These are phyloP conservation scores for Dendroctonus valens DNA, from an alignment of 1,140 invertebrate genomes.

Conservation along the genomic window DNA sequence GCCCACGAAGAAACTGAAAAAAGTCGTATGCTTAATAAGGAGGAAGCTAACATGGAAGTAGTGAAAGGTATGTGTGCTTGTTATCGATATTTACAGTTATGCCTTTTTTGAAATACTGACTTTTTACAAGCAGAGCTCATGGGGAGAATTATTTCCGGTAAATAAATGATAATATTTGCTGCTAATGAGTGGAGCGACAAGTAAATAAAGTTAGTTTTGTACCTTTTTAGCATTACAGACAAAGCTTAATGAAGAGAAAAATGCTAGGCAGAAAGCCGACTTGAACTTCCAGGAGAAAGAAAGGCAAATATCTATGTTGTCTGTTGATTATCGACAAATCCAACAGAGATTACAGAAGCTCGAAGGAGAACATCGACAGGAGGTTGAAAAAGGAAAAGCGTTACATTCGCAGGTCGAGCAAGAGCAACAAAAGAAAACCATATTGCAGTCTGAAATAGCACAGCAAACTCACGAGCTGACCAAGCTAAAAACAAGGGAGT, in stretches of 20 bases:
- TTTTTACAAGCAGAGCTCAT: constrained; percentile 42
- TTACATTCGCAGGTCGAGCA: constrained; percentile 84
- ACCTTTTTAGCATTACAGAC: constrained; percentile 71
- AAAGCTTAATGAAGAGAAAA: constrained; percentile 89
- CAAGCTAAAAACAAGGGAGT: constrained; percentile 71
- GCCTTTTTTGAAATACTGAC: constrained; percentile 1
- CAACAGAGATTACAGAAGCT: constrained; percentile 86
- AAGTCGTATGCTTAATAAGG: constrained; percentile 78
- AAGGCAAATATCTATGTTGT: constrained; percentile 89
- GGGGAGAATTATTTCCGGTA: constrained; percentile 41
- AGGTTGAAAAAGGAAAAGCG: constrained; percentile 82
- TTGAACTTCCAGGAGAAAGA: constrained; percentile 86
- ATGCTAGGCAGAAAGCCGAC: constrained; percentile 78
- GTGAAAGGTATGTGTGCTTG: constrained; percentile 68
- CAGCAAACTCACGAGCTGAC: constrained; percentile 69
- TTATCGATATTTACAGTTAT: background rate
- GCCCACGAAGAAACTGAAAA: constrained; percentile 88
- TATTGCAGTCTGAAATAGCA: constrained; percentile 72
- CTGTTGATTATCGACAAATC: constrained; percentile 89
- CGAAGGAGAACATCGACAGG: constrained; percentile 85
- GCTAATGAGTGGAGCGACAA: background rate
- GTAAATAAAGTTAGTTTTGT: background rate
- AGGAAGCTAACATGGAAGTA: constrained; percentile 87
- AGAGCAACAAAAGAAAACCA: constrained; percentile 77
- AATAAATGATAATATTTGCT: constrained; percentile 10